Evolutionary conservation across 2,888 invertebrate species (phyloP).

Genomic region (Rutpela maculata): DNA sequence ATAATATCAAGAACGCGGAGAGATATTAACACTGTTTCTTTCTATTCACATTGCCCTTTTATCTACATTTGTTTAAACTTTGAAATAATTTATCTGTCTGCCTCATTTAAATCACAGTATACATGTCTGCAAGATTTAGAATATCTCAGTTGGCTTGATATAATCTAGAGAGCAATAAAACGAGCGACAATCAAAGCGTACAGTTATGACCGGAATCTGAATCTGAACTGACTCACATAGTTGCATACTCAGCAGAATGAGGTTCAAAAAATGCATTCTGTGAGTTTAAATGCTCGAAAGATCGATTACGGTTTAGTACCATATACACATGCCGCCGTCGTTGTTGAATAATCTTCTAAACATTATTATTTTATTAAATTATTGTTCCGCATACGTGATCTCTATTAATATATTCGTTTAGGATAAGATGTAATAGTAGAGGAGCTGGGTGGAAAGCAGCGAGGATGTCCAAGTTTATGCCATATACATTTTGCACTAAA

Average conservation of each 20-base stretch:
- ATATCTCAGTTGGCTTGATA: slow-evolving; percentile 10
- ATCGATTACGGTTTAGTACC: slow-evolving; percentile 28
- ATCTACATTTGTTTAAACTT: too few relatives aligned
- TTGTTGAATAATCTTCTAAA: slow-evolving; percentile 19
- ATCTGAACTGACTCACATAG: slow-evolving; percentile 39
- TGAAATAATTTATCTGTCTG: background rate
- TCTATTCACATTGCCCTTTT: too few relatives aligned
- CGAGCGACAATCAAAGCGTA: slow-evolving; percentile 35
- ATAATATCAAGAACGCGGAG: too few relatives aligned
- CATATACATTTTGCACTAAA: too few relatives aligned
- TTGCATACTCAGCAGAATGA: slow-evolving; percentile 22
- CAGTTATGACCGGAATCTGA: slow-evolving; percentile 47
- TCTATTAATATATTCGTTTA: background rate
- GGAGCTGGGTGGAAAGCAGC: too few relatives aligned
- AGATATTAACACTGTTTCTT: too few relatives aligned
- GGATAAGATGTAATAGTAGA: background rate
- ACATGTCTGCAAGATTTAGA: background rate
- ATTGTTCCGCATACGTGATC: slow-evolving; percentile 36
- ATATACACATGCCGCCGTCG: slow-evolving; percentile 32
- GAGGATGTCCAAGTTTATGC: too few relatives aligned
- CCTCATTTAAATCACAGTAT: background rate
- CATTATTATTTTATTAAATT: slow-evolving; percentile 22
- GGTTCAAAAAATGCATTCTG: slow-evolving; percentile 39
- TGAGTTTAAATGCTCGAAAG: slow-evolving; percentile 14
- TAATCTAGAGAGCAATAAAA: slow-evolving; percentile 25